phyloP scores from a whole-genome alignment of 2,113 vertebrate genomes.

The Leptobrachium leishanense region DNA sequence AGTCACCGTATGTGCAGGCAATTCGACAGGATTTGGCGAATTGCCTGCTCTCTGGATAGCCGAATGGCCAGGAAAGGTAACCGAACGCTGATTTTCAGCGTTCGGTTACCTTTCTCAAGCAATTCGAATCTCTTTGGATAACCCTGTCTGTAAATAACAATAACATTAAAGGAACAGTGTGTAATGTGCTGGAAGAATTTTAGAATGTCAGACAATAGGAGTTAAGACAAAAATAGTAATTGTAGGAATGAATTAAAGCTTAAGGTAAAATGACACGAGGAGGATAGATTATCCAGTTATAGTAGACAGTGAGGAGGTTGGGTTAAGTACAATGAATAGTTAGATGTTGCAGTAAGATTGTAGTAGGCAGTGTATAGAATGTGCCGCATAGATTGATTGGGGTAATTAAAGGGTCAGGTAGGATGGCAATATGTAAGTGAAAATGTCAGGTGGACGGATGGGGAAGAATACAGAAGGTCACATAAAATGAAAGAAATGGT shows the following conservation, averaged over 20 bases:
- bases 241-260: background rate
- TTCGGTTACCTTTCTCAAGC: too few relatives aligned
- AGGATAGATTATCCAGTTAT: background rate
- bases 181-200: too few relatives aligned
- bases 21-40: too few relatives aligned
- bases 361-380: background rate
- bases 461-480: background rate
- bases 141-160: too few relatives aligned
- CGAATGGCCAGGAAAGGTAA: too few relatives aligned
- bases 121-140: too few relatives aligned
- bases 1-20: too few relatives aligned
- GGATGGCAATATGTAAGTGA: background rate
- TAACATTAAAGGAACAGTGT: too few relatives aligned
- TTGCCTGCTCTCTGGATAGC: too few relatives aligned
- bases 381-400: background rate
- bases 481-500: background rate
- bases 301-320: background rate
- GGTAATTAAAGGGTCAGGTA: background rate
- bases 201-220: too few relatives aligned
- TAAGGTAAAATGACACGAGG: background rate
- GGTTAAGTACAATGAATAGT: background rate
- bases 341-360: background rate
- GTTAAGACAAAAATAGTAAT: too few relatives aligned
- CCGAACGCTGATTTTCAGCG: too few relatives aligned
- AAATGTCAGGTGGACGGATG: background rate